These are phyloP conservation scores for Glossosoma conforme DNA, from an alignment of 1,140 invertebrate genomes.

Conservation along the genomic window DNA sequence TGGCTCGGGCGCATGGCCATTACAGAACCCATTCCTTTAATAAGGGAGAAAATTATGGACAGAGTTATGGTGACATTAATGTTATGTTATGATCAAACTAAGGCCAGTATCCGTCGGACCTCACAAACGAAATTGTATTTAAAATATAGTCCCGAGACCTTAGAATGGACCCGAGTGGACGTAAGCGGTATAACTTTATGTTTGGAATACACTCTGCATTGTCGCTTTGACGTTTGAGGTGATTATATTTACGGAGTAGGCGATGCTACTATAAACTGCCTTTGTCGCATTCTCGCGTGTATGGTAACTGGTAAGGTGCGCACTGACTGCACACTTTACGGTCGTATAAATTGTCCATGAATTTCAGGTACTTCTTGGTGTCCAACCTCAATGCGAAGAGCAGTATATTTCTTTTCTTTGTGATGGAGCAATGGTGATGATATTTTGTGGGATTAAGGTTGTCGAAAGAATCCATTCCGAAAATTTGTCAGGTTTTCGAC, in stretches of 20 bases:
- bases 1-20: neutral
- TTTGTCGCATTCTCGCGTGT: slow-evolving; percentile 1
- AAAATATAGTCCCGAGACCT: slow-evolving; percentile 8
- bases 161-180: neutral
- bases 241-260: slow-evolving; percentile 3
- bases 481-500: too few relatives aligned
- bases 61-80: slow-evolving; percentile 14
- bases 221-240: slow-evolving; percentile 1
- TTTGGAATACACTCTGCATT: neutral
- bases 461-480: too few relatives aligned
- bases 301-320: neutral
- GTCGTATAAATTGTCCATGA: slow-evolving; percentile 11
- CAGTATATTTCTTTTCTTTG: too few relatives aligned
- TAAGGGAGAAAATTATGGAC: slow-evolving; percentile 2
- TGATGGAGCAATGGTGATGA: too few relatives aligned
- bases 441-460: too few relatives aligned
- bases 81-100: slow-evolving; percentile 14
- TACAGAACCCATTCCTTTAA: neutral
- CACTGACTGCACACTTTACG: neutral
- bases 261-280: slow-evolving; percentile 4
- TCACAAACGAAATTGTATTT: slow-evolving; percentile 13
- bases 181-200: neutral
- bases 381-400: too few relatives aligned
- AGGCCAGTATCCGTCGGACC: neutral
- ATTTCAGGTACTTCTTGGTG: too few relatives aligned